Conservation (phyloP, 2,797 vertebrate genomes). For the Protonibea diacanthus region DNA sequence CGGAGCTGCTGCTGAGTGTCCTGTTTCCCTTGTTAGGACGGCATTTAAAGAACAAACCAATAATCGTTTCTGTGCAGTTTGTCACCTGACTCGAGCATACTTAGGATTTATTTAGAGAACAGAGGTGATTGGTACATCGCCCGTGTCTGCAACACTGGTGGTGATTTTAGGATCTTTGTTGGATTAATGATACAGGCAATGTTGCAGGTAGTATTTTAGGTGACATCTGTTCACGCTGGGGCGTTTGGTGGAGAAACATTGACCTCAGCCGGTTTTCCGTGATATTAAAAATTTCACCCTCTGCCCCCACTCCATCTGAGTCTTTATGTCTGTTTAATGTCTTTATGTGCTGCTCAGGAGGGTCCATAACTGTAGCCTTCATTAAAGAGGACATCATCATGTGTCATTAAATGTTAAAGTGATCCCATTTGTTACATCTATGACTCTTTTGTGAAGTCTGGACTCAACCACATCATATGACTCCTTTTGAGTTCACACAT, state of each 20-base stretch:
- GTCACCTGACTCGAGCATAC: not conserved
- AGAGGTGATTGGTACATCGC: rapidly evolving
- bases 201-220: conserved; percentile 26
- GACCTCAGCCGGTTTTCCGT: conserved; percentile 58
- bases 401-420: not conserved
- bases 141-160: not conserved
- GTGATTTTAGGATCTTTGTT: not conserved
- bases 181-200: conserved; percentile 23
- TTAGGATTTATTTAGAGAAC: too few species aligned
- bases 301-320: not conserved
- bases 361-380: not conserved
- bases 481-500: not conserved
- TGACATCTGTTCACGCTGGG: not conserved
- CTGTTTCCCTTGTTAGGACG: conserved; percentile 49
- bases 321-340: not conserved
- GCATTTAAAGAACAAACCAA: not conserved
- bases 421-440: not conserved
- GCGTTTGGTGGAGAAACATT: conserved; percentile 59
- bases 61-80: not conserved
- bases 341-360: not conserved
- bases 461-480: not conserved
- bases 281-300: conserved; percentile 34
- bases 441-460: not conserved
- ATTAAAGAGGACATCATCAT: not conserved
- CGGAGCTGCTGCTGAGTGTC: not conserved